Evolutionary conservation across 2,888 invertebrate species (phyloP).

Genomic region (Unio pictorum): DNA sequence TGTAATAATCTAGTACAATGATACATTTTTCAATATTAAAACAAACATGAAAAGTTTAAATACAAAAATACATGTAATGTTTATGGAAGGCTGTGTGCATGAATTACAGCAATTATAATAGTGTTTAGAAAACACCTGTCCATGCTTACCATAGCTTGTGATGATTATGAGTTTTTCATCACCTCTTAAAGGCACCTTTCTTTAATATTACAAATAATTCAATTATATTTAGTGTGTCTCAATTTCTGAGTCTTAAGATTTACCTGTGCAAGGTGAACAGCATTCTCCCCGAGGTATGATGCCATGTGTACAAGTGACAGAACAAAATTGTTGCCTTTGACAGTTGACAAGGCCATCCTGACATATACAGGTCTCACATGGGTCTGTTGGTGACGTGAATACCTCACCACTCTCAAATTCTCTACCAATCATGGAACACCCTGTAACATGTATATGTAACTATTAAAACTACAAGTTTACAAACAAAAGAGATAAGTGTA

Average conservation of each 20-base stretch:
- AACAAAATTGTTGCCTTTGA: slow-evolving; percentile 41
- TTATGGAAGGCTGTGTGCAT: too few species aligned
- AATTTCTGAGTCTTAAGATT: neutral
- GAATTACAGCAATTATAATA: too few species aligned
- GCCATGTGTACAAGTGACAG: slow-evolving; percentile 57
- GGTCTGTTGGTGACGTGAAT: slow-evolving; percentile 51
- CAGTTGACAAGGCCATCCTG: slow-evolving; percentile 51
- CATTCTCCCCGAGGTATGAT: slow-evolving; percentile 50
- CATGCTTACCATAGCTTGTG: too few species aligned
- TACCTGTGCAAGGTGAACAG: slow-evolving; percentile 63
- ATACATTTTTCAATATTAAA: too few species aligned
- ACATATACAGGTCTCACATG: slow-evolving; percentile 60
- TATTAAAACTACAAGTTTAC: neutral
- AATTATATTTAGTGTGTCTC: too few species aligned
- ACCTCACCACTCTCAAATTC: slow-evolving; percentile 54
- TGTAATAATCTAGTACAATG: too few species aligned
- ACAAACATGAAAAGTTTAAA: too few species aligned
- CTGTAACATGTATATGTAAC: slow-evolving; percentile 30
- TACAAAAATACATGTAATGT: too few species aligned
- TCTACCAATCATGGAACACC: slow-evolving; percentile 51
- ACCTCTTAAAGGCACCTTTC: too few species aligned
- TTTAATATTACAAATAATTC: too few species aligned
- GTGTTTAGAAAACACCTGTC: too few species aligned
- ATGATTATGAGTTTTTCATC: too few species aligned
- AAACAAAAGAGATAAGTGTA: neutral